Evolutionary conservation across 64 coral and sea anemone genomes (phyloP).

Genomic region (Montipora foliosa): DNA sequence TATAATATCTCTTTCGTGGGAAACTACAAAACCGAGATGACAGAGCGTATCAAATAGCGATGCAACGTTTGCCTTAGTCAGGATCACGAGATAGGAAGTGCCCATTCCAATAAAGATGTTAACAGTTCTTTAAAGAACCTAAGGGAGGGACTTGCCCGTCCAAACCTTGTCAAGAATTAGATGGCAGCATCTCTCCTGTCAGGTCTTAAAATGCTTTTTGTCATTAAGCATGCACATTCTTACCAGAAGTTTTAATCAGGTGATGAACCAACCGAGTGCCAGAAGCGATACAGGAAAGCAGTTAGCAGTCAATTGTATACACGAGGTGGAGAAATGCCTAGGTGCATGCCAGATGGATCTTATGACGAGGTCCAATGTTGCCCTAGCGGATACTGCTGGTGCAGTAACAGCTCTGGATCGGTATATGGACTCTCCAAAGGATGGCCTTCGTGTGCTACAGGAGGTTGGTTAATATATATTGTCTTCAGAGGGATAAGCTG

Average conservation of each 20-base stretch:
- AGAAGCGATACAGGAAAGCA: slow-evolving; percentile 74
- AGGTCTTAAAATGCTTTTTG: too few relatives aligned
- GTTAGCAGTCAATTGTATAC: slow-evolving; percentile 37
- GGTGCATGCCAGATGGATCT: slow-evolving; percentile 74
- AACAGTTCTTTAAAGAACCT: too few relatives aligned
- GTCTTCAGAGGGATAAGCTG: too few relatives aligned
- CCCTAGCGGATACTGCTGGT: slow-evolving; percentile 79
- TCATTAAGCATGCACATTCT: background rate
- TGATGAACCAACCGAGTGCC: slow-evolving; percentile 66
- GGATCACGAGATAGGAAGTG: too few relatives aligned
- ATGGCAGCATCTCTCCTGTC: too few relatives aligned
- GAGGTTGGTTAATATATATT: slow-evolving; percentile 36
- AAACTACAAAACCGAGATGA: too few relatives aligned
- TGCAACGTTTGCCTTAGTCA: too few relatives aligned
- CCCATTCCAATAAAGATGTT: too few relatives aligned
- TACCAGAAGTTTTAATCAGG: slow-evolving; percentile 23
- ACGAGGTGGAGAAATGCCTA: slow-evolving; percentile 54
- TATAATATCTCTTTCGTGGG: too few relatives aligned
- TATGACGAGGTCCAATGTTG: slow-evolving; percentile 79
- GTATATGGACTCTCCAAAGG: slow-evolving; percentile 34
- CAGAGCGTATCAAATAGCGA: too few relatives aligned
- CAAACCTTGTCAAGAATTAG: too few relatives aligned
- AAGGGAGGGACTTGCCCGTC: too few relatives aligned
- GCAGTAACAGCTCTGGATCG: slow-evolving; percentile 61
- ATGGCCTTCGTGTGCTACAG: slow-evolving; percentile 60